A percentile compares a stretch with the other conserved stretches of the same genome.
Evolutionary conservation across 2,113 vertebrate genomes (phyloP).

Genomic region (Chiloscyllium plagiosum): DNA sequence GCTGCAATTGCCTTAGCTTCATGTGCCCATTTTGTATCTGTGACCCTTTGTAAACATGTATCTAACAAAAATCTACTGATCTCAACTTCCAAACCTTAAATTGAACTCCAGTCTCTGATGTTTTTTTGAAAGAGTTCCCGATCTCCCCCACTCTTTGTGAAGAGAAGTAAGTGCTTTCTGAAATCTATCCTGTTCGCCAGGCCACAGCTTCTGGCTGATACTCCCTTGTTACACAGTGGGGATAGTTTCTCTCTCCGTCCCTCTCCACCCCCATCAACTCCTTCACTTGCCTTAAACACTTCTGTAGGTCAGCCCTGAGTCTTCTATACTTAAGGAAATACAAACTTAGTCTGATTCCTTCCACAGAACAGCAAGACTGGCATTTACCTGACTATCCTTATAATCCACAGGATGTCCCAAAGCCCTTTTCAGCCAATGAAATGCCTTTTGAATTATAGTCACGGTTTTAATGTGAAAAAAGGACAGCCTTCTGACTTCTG

Average conservation of each 20-base stretch:
- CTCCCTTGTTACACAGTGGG: too few relatives aligned
- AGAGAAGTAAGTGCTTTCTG: not conserved
- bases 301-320: not conserved
- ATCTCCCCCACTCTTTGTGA: not conserved
- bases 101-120: not conserved
- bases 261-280: not conserved
- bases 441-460: too few relatives aligned
- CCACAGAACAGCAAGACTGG: not conserved
- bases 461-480: too few relatives aligned
- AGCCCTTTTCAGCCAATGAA: too few relatives aligned
- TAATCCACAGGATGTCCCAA: not conserved
- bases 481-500: too few relatives aligned
- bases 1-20: not conserved
- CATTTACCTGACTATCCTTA: not conserved
- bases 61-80: not conserved
- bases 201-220: not conserved
- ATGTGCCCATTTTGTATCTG: not conserved
- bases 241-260: not conserved
- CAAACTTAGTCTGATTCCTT: not conserved
- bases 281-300: not conserved
- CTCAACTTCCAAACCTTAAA: not conserved
- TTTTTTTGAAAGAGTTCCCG: not conserved
- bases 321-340: not conserved
- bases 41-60: not conserved
- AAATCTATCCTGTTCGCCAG: not conserved